These are phyloP conservation scores for Perca schrenkii DNA, from an alignment of 2,113 vertebrate species.

Conservation along the genomic window DNA sequence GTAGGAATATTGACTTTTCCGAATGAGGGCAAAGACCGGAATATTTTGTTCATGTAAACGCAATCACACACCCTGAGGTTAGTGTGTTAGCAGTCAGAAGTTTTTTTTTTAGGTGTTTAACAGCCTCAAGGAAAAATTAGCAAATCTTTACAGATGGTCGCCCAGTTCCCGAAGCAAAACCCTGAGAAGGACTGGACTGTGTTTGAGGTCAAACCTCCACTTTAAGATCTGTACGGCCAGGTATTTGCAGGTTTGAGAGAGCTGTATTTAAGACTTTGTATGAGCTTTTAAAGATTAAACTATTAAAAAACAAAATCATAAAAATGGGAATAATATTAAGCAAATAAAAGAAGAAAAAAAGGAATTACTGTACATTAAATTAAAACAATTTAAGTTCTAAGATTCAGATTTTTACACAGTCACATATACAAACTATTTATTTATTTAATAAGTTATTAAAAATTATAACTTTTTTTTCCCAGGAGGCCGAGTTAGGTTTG, in stretches of 20 bases:
- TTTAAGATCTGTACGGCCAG: background rate
- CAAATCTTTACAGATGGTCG: constrained; percentile 31
- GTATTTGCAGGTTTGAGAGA: background rate
- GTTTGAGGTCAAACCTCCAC: background rate
- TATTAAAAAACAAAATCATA: background rate
- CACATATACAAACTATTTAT: background rate
- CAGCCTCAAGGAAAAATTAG: constrained; percentile 6
- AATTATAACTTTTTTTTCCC: background rate
- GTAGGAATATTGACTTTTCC: too few species aligned
- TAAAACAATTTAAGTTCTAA: background rate
- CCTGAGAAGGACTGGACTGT: background rate
- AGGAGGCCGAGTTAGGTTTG: background rate
- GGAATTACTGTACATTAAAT: background rate
- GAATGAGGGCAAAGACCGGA: too few species aligned
- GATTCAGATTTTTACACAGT: background rate
- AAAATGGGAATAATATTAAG: background rate
- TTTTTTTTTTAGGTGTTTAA: background rate
- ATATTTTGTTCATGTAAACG: too few species aligned
- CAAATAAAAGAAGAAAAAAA: background rate
- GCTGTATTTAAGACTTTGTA: background rate
- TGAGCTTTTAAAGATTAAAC: background rate
- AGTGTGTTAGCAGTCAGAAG: background rate
- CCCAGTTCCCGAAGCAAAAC: constrained; percentile 17
- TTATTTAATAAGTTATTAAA: background rate
- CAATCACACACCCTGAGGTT: background rate